A percentile compares a stretch with the other conserved stretches of the same genome.
These are phyloP conservation scores for Platichthys flesus DNA, from an alignment of 2,113 vertebrate genomes.

Conservation along the genomic window DNA sequence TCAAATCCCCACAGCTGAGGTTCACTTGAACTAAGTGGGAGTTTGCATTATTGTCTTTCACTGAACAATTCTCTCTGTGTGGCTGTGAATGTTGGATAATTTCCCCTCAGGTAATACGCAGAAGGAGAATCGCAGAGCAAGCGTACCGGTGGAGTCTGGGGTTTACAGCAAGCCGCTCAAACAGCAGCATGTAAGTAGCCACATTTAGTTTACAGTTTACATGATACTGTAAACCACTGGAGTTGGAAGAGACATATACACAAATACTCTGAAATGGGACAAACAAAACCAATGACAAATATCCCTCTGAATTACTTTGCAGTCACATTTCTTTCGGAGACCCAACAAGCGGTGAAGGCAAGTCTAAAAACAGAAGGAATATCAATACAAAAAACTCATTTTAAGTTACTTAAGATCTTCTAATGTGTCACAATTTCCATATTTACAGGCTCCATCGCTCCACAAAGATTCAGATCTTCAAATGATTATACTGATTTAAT, in stretches of 20 bases:
- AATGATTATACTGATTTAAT: background rate
- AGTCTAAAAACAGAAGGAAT: background rate
- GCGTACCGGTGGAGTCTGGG: constrained; percentile 48
- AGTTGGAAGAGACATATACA: background rate
- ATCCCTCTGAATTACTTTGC: constrained; percentile 30
- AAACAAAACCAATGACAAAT: background rate
- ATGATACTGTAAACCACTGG: background rate
- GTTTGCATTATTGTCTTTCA: constrained; percentile 50
- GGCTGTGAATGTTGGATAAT: constrained; percentile 35
- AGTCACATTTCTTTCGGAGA: constrained; percentile 65
- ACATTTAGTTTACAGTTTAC: background rate
- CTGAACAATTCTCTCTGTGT: constrained; percentile 24
- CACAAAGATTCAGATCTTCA: background rate
- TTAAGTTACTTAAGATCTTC: constrained; percentile 4
- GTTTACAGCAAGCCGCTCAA: constrained; percentile 79
- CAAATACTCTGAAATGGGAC: background rate
- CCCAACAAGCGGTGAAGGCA: constrained; percentile 70
- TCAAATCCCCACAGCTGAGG: constrained; percentile 29
- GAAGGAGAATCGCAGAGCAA: constrained; percentile 52
- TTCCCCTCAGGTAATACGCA: constrained; percentile 51
- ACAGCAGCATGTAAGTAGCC: too few relatives aligned
- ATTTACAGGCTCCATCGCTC: constrained; percentile 13
- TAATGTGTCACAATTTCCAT: background rate
- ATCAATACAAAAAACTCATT: background rate
- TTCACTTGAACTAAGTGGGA: constrained; percentile 25